Conservation (phyloP, 2,797 vertebrate genomes). For the Danio kyathit region DNA sequence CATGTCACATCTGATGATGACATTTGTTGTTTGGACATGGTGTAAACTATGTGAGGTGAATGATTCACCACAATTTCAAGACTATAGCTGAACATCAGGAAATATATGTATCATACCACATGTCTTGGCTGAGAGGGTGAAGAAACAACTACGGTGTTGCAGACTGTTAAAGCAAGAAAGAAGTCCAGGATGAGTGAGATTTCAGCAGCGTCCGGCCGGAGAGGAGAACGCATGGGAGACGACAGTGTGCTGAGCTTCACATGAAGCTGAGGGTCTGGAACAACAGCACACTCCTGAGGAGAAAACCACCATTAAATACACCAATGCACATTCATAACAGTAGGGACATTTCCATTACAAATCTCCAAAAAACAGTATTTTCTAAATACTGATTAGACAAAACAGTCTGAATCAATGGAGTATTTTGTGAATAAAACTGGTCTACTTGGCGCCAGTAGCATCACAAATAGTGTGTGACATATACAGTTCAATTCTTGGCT, state of each 20-base stretch:
- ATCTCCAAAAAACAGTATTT: too few relatives aligned
- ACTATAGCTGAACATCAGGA: conserved; percentile 13
- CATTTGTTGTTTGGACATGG: too few relatives aligned
- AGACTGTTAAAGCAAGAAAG: conserved; percentile 91
- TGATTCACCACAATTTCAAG: neutral
- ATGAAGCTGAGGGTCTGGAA: conserved; percentile 86
- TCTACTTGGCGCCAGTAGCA: too few relatives aligned
- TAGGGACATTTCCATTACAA: too few relatives aligned
- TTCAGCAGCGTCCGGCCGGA: conserved; percentile 71
- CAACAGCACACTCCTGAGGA: conserved; percentile 88
- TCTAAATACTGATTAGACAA: too few relatives aligned
- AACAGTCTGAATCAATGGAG: too few relatives aligned
- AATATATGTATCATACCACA: conserved; percentile 73
- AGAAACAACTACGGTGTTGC: conserved; percentile 97
- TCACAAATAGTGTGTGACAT: too few relatives aligned
- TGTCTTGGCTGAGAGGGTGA: conserved; percentile 80
- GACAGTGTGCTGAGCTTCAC: conserved; percentile 82
- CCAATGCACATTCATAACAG: neutral
- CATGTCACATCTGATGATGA: too few relatives aligned
- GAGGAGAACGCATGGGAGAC: conserved; percentile 57
- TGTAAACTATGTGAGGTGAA: too few relatives aligned
- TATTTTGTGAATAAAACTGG: too few relatives aligned
- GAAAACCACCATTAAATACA: neutral
- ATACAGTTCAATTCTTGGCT: too few relatives aligned
- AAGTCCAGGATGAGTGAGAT: conserved; percentile 87